Base-by-base conservation (phyloP, 2,888 invertebrate species). In the Tillus elongatus region DNA sequence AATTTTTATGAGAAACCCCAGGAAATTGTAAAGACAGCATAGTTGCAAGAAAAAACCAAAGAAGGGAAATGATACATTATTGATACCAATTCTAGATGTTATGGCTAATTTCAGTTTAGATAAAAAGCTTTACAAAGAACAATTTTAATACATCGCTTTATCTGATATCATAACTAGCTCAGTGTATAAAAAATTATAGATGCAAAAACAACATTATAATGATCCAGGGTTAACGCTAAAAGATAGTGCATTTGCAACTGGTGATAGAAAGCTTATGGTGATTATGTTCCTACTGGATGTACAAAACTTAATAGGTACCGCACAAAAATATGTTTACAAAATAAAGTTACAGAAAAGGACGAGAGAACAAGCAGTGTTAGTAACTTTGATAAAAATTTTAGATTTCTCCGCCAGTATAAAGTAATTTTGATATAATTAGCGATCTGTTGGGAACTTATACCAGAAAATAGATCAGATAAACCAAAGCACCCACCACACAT, bases 401-500 rank as follows among this genome's bases (percentile, higher is more conserved):
- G 66, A 12, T 66, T 65, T 45, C 61, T 67, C 29, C 50, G 60
- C 3, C 62, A 64, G 39, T 56, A 58, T 24, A 64, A 66, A 48
- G 71, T 78, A 48, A 77, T 81, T 0, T 75, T 83, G 19, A 88
- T 88, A 75, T 86, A 88, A 55, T 64, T 88, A 34, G 88, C 88
- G 0, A 83, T 89, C 45, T 82, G 86, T 54, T 89, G 88, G 88
- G 88, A 89, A 58, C 77, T 84, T 42, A 72, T 73, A 43, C 80
- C 86, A 0, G 63, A 73, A 3, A 71, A 83, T 64, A 73, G 78
- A 0, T 69, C 67, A 14, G 75, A 77, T 48, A 86, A 87, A 58
- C 84, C 85, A 0, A 72, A 70, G 46, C 74, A 73, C 34, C 67
- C 84, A 0, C 72, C 73, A 10, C 86, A 85, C 53, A 82, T 87